Percentiles rank a stretch among this genome's conserved stretches.
Conservation (phyloP, 2,113 vertebrate species). For the Todiramphus saurophagus region DNA sequence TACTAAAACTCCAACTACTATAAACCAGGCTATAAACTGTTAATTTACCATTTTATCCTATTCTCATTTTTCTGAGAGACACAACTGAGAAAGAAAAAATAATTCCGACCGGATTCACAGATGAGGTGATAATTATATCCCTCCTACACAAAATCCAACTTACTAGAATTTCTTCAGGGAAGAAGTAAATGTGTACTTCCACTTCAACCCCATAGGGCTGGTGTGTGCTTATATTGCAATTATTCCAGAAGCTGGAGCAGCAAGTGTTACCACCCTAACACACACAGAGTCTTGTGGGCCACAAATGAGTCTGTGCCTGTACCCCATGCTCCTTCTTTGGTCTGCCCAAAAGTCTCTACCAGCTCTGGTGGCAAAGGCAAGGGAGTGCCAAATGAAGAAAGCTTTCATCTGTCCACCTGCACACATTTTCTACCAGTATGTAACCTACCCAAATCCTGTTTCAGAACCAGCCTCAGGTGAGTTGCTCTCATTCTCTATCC, state of each 20-base stretch:
- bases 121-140: conserved; percentile 2
- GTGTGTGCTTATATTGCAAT: neutral
- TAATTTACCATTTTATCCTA: conserved; percentile 41
- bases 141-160: conserved; percentile 11
- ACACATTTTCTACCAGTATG: neutral
- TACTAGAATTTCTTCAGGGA: neutral
- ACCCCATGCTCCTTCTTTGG: neutral
- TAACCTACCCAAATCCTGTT: neutral
- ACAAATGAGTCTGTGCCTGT: neutral
- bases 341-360: neutral
- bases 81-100: conserved; percentile 60
- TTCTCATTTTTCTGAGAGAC: conserved; percentile 60
- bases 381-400: neutral
- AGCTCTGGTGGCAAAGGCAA: neutral
- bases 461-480: neutral
- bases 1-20: conserved; percentile 25
- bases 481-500: conserved; percentile 40
- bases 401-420: neutral
- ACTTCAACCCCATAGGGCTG: neutral
- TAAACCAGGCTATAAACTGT: conserved; percentile 37
- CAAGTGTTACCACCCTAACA: neutral
- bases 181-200: neutral
- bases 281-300: rapidly evolving
- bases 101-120: conserved; percentile 16
- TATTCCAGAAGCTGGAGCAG: neutral